Conservation (phyloP, 2,113 vertebrate genomes). For the Gallinago media region DNA sequence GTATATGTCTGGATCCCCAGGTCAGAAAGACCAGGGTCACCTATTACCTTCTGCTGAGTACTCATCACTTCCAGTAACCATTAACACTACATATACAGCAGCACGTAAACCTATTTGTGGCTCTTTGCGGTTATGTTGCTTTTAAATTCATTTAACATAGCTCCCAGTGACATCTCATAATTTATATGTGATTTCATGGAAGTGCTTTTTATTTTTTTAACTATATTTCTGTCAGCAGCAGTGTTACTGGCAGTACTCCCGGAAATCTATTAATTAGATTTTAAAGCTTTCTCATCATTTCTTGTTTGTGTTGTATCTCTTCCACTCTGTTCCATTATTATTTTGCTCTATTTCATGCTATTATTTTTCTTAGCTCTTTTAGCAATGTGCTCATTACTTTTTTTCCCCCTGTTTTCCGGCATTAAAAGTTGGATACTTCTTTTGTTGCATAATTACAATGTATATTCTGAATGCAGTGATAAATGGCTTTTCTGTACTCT, state of each 20-base stretch:
- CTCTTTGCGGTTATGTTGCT: neutral
- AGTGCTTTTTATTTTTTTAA: neutral
- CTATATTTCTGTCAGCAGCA: neutral
- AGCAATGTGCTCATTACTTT: neutral
- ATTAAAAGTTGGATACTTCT: neutral
- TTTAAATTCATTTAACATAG: neutral
- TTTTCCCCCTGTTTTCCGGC: neutral
- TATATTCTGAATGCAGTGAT: neutral
- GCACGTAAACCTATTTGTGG: neutral
- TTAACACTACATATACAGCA: neutral
- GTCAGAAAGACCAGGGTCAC: neutral
- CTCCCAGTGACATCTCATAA: neutral
- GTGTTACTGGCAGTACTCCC: neutral
- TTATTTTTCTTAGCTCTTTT: neutral
- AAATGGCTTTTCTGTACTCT: fast-evolving
- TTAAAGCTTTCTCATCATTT: neutral
- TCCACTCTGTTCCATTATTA: neutral
- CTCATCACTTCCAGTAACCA: neutral
- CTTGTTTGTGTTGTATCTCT: neutral
- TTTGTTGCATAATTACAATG: neutral
- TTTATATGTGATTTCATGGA: neutral
- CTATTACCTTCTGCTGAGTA: neutral
- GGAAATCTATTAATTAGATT: neutral
- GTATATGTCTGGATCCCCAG: neutral
- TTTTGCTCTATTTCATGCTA: neutral